phyloP scores from a whole-genome alignment of 2,113 vertebrate genomes.

The Otis tarda region DNA sequence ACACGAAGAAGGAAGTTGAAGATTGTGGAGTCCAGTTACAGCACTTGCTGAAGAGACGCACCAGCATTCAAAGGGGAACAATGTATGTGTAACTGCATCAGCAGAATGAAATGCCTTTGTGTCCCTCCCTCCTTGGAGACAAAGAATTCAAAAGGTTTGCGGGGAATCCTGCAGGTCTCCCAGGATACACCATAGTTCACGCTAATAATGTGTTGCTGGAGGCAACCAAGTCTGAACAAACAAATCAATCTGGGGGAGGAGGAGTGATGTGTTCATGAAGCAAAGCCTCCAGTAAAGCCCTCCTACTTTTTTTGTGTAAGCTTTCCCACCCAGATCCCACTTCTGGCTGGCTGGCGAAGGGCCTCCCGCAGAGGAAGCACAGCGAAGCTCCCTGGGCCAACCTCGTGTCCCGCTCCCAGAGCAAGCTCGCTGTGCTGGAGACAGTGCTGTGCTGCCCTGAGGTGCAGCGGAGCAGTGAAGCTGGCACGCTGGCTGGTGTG shows the following conservation, averaged over 20 bases:
- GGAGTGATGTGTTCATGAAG: slow-evolving; percentile 10
- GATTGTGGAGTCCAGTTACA: background rate
- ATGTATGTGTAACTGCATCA: background rate
- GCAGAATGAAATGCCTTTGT: slow-evolving; percentile 41
- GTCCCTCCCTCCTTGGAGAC: background rate
- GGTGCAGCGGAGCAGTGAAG: background rate
- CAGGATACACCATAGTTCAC: slow-evolving; percentile 62
- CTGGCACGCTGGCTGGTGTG: background rate
- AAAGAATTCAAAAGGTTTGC: slow-evolving; percentile 54
- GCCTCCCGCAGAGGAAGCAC: background rate
- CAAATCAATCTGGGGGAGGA: slow-evolving; percentile 11
- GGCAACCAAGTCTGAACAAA: slow-evolving; percentile 72
- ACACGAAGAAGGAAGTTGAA: background rate
- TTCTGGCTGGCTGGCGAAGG: background rate
- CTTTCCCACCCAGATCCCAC: slow-evolving; percentile 31
- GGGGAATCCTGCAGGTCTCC: slow-evolving; percentile 64
- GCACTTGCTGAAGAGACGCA: background rate
- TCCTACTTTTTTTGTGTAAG: slow-evolving; percentile 20
- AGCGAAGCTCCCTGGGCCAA: background rate
- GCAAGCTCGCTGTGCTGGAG: background rate
- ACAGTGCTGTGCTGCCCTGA: background rate
- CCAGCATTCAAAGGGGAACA: background rate
- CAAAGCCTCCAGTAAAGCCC: background rate
- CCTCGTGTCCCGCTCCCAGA: background rate
- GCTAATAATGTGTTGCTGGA: slow-evolving; percentile 71